These are phyloP conservation scores for Myrmecobius fasciatus DNA, from an alignment of 2,113 vertebrate genomes.

Conservation along the genomic window DNA sequence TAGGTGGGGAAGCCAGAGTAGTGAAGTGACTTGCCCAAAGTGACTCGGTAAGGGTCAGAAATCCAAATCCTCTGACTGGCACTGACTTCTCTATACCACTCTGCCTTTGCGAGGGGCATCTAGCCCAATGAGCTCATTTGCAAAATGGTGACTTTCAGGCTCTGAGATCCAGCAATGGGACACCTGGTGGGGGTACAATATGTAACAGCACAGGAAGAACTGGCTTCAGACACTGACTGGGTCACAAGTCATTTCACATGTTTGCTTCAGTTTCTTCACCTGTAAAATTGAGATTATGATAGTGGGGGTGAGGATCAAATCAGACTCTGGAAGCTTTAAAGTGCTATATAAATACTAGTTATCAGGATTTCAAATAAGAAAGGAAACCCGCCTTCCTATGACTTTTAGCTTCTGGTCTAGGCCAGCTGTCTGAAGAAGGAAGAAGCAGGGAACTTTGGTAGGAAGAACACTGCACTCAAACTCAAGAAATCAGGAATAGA, in stretches of 20 bases:
- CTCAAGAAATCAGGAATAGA: fast-evolving
- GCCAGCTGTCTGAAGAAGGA: neutral
- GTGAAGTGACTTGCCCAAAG: neutral
- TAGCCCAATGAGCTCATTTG: neutral
- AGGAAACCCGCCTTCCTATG: neutral
- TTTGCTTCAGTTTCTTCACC: neutral
- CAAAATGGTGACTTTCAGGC: neutral
- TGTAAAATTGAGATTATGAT: neutral
- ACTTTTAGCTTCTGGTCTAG: too few species aligned
- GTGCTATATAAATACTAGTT: neutral
- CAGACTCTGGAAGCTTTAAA: neutral
- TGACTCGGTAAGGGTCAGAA: neutral
- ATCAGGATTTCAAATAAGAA: neutral
- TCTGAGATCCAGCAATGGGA: too few species aligned
- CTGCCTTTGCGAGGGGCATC: neutral
- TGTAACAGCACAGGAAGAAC: neutral
- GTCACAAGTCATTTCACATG: neutral
- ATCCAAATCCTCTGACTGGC: neutral
- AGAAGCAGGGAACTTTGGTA: neutral
- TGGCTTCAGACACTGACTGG: neutral
- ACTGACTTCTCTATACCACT: neutral
- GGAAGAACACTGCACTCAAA: neutral
- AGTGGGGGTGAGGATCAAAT: neutral
- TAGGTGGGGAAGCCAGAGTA: neutral
- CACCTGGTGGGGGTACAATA: too few species aligned